Conservation (phyloP, 2,797 vertebrate species). For the Apogon hyalosoma region DNA sequence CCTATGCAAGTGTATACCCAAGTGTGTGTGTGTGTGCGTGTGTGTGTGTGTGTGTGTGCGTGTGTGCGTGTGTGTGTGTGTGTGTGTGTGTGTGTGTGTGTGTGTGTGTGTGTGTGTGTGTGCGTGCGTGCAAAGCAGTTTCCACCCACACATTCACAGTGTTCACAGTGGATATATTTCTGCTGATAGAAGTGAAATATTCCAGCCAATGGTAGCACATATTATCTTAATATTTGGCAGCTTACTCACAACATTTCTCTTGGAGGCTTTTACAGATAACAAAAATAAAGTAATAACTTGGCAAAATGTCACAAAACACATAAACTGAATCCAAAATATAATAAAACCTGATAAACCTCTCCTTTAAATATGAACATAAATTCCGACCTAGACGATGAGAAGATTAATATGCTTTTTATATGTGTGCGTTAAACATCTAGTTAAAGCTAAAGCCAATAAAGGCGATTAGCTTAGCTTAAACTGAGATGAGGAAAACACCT, state of each 20-base stretch:
- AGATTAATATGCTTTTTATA: neutral
- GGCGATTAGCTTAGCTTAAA: neutral
- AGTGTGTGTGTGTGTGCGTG: slow-evolving; percentile 16
- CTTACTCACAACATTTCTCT: slow-evolving; percentile 22
- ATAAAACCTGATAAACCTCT: slow-evolving; percentile 3
- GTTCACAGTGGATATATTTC: slow-evolving; percentile 43
- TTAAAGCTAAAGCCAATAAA: neutral
- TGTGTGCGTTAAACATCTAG: neutral
- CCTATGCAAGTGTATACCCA: slow-evolving; percentile 8
- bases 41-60: slow-evolving; percentile 18
- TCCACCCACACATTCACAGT: slow-evolving; percentile 19
- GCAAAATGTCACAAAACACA: slow-evolving; percentile 21
- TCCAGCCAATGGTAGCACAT: slow-evolving; percentile 27
- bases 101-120: slow-evolving; percentile 17
- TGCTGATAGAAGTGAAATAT: slow-evolving; percentile 51
- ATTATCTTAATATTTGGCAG: slow-evolving; percentile 50
- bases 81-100: slow-evolving; percentile 4
- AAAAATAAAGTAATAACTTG: slow-evolving; percentile 49
- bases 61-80: slow-evolving; percentile 17
- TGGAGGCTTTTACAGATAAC: slow-evolving; percentile 39
- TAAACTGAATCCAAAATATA: slow-evolving; percentile 5
- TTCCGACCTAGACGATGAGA: neutral
- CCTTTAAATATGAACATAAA: neutral
- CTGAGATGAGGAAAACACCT: neutral
- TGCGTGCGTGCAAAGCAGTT: neutral